phyloP scores from a whole-genome alignment of 1,140 invertebrate genomes.

The Lepidurus apus region DNA sequence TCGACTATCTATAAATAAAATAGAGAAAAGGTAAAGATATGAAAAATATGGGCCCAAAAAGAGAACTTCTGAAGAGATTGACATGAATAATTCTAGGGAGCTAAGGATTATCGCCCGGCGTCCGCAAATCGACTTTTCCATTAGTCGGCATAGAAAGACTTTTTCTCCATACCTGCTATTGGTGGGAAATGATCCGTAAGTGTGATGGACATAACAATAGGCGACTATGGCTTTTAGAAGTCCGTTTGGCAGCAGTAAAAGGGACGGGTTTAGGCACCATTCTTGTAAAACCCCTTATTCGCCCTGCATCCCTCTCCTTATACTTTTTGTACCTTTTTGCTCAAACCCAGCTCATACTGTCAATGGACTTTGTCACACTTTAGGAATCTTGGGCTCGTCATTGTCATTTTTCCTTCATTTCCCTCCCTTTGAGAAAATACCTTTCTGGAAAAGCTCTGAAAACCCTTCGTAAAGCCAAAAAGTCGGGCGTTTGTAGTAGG shows the following conservation, averaged over 20 bases:
- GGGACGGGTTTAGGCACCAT: background rate
- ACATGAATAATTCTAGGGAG: conserved; percentile 10
- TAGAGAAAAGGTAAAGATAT: too few species aligned
- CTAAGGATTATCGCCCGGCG: background rate
- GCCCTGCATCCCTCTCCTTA: background rate
- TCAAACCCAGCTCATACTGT: background rate
- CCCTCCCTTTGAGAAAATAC: conserved; percentile 27
- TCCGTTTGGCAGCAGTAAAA: background rate
- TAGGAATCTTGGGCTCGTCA: conserved; percentile 21
- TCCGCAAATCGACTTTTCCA: conserved; percentile 21
- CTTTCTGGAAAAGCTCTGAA: background rate
- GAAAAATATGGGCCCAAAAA: too few species aligned
- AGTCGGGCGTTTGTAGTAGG: background rate
- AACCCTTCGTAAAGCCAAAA: background rate
- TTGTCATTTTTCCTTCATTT: conserved; percentile 20
- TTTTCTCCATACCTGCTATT: conserved; percentile 7
- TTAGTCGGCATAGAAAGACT: conserved; percentile 18
- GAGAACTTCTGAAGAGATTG: background rate
- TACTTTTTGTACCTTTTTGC: background rate
- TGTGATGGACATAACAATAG: conserved; percentile 18
- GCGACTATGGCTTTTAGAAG: conserved; percentile 14
- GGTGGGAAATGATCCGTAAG: conserved; percentile 21
- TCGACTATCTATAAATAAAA: too few species aligned
- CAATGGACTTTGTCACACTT: conserved; percentile 19
- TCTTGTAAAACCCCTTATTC: background rate